These are phyloP conservation scores for Morpho deidamia DNA, from an alignment of 2,888 invertebrate species.

Conservation along the genomic window DNA sequence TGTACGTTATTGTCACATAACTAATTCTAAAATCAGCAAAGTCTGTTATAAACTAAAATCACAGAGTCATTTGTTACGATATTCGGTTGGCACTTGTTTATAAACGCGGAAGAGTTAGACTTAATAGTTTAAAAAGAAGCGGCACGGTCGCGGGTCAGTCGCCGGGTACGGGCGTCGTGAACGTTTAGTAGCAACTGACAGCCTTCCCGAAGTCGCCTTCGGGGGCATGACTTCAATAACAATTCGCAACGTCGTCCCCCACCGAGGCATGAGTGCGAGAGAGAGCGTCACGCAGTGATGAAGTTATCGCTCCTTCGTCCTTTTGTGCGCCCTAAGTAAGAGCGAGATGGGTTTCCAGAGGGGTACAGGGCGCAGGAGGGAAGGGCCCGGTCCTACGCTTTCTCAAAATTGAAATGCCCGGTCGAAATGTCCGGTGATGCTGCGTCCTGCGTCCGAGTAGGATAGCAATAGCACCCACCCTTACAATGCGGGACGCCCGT, in stretches of 20 bases:
- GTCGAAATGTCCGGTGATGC: constrained; percentile 79
- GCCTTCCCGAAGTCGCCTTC: constrained; percentile 78
- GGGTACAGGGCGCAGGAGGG: constrained; percentile 45
- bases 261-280: constrained; percentile 71
- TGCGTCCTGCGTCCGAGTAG: constrained; percentile 78
- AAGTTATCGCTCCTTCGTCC: constrained; percentile 80
- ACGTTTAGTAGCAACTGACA: constrained; percentile 76
- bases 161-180: constrained; percentile 71
- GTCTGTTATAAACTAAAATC: constrained; percentile 45
- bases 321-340: constrained; percentile 76
- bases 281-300: constrained; percentile 71
- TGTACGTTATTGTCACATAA: constrained; percentile 41
- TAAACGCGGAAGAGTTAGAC: constrained; percentile 40
- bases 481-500: constrained; percentile 73
- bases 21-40: constrained; percentile 22
- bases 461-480: constrained; percentile 76
- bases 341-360: constrained; percentile 59
- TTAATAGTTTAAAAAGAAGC: constrained; percentile 52
- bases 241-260: constrained; percentile 79
- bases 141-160: constrained; percentile 51
- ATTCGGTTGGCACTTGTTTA: constrained; percentile 62
- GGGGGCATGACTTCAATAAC: constrained; percentile 79
- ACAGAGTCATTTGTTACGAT: constrained; percentile 42
- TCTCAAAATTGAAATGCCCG: constrained; percentile 80
- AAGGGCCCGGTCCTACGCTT: constrained; percentile 74